Base-by-base conservation (phyloP, 92 coral and sea anemone species). In the Zoanthus sociatus region DNA sequence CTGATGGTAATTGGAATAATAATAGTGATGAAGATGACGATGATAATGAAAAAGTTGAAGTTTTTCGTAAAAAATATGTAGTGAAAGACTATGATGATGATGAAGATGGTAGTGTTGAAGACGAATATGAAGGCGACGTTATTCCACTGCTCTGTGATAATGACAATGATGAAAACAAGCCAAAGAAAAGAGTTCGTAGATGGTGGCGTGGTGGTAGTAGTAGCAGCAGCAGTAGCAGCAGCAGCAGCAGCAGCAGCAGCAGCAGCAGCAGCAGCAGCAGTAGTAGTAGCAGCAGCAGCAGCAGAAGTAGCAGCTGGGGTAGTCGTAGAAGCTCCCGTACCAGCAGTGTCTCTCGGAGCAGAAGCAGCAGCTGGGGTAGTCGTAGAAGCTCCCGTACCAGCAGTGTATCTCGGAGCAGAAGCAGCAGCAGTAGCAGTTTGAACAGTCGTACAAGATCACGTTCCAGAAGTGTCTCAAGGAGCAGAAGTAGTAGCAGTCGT, bases 161-260 rank as follows among this genome's bases (percentile, higher is more conserved):
- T 48, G 78, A 70, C 12, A 64, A 83, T 44, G 71, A 83, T 3
- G 78, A 83, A 44, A 79, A 79, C 16, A 79, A 79, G 10, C 84
- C 84, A 7, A 79, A 64, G 71, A 79, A 79, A 64, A 64, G 84
- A 64, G 74, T 79, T 48, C 84, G 84, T 7, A 69, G 84, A 8
- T 79, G 84, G 84, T 79, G 84, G 84, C 60, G 84, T 44, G 84
- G 84, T 1, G 56, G 84, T 10, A 2, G 84, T 5, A 12, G 84
- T 0, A 78, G 84, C 4, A 78, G 83, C 51, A 78, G 71, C 9
- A 61, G 73, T 14, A 64, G 84, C 44, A 79, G 84, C 10, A 63
- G 84, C 0, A 44, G 84, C 3, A 42, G 56, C 18, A 17, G 56
- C 0, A 42, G 33, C 73, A 63, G 81, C 10, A 21, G 82, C 1